phyloP scores from a whole-genome alignment of 2,113 vertebrate genomes.

The Egretta garzetta region DNA sequence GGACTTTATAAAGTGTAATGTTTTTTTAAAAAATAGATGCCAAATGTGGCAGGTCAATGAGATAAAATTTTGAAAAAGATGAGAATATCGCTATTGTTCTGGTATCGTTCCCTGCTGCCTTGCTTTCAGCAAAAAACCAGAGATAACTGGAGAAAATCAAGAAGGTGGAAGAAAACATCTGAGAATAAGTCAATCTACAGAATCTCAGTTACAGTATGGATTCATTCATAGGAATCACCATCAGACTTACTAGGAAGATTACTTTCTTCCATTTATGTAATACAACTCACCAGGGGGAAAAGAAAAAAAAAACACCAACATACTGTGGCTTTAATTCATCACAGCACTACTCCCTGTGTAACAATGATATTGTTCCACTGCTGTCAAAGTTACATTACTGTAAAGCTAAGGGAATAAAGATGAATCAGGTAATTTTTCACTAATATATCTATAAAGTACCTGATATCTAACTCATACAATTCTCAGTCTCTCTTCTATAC shows the following conservation, averaged over 20 bases:
- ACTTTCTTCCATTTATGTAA: background rate
- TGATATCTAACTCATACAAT: background rate
- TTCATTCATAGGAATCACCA: background rate
- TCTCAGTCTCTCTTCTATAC: background rate
- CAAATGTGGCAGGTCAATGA: background rate
- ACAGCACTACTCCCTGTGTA: background rate
- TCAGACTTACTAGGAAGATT: background rate
- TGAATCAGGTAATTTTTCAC: background rate
- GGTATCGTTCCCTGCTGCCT: background rate
- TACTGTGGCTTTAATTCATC: background rate
- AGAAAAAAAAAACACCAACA: fast-evolving
- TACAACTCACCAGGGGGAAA: background rate
- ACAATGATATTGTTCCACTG: background rate
- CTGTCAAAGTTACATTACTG: background rate
- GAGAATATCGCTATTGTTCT: fast-evolving
- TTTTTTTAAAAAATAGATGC: background rate
- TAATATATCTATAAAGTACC: background rate
- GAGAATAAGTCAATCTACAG: background rate
- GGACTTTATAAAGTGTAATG: background rate
- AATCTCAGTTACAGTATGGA: background rate
- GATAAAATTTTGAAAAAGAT: background rate
- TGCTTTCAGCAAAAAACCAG: background rate
- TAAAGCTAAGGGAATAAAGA: background rate
- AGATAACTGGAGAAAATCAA: background rate
- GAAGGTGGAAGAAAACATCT: background rate